Conservation (phyloP, 2,797 vertebrate species). For the Sebastes minor region DNA sequence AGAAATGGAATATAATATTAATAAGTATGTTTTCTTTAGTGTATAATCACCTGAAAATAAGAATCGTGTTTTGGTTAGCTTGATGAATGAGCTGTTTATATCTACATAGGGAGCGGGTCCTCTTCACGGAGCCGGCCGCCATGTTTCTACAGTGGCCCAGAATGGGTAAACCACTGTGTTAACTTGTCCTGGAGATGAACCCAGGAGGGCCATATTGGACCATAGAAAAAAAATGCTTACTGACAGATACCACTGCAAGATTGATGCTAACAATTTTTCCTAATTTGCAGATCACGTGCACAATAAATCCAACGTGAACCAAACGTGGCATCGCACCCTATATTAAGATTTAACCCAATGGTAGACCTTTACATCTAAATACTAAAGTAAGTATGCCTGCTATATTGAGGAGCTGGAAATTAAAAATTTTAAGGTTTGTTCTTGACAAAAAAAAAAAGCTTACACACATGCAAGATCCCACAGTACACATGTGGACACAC, state of each 20-base stretch:
- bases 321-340: not conserved
- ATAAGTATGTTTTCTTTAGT: too few relatives aligned
- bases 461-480: not conserved
- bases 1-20: too few relatives aligned
- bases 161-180: too few relatives aligned
- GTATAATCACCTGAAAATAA: too few relatives aligned
- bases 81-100: too few relatives aligned
- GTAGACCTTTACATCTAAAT: not conserved
- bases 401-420: not conserved
- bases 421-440: not conserved
- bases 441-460: not conserved
- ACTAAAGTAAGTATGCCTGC: not conserved
- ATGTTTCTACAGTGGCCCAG: too few relatives aligned
- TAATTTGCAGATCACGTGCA: not conserved
- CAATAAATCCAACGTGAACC: not conserved
- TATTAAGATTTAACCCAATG: not conserved
- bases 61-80: too few relatives aligned
- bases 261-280: not conserved
- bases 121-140: too few relatives aligned
- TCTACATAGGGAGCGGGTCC: too few relatives aligned
- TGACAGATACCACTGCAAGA: not conserved
- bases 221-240: not conserved
- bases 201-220: not conserved
- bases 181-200: not conserved
- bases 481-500: not conserved